These are phyloP conservation scores for Ploceus nigricollis DNA, from an alignment of 2,113 vertebrate species.

Conservation along the genomic window DNA sequence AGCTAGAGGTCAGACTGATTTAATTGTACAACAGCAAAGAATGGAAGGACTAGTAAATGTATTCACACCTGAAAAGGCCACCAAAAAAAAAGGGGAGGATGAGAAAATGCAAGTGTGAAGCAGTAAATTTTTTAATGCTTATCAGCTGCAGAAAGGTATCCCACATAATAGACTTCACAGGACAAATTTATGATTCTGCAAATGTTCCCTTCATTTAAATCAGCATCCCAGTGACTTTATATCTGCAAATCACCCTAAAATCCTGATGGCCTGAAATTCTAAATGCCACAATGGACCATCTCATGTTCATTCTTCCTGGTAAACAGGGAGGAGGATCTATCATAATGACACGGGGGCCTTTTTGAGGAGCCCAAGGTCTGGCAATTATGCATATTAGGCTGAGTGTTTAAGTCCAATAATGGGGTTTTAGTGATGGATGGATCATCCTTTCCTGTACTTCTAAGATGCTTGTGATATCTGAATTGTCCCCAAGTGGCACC, in stretches of 20 bases:
- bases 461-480: slow-evolving; percentile 55
- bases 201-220: slow-evolving; percentile 63
- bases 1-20: slow-evolving; percentile 44
- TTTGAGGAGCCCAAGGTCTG: slow-evolving; percentile 59
- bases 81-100: not conserved
- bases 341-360: slow-evolving; percentile 63
- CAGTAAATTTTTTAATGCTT: slow-evolving; percentile 48
- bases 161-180: slow-evolving; percentile 41
- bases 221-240: slow-evolving; percentile 50
- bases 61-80: not conserved
- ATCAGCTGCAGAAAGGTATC: slow-evolving; percentile 37
- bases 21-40: slow-evolving; percentile 24
- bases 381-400: slow-evolving; percentile 57
- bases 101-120: slow-evolving; percentile 15
- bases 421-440: slow-evolving; percentile 54
- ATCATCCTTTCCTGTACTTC: slow-evolving; percentile 52
- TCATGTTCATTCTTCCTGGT: slow-evolving; percentile 53
- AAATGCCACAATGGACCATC: slow-evolving; percentile 58
- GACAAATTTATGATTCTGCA: slow-evolving; percentile 64
- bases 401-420: slow-evolving; percentile 61
- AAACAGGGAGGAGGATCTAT: slow-evolving; percentile 71
- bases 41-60: slow-evolving; percentile 4
- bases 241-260: slow-evolving; percentile 67
- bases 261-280: slow-evolving; percentile 51
- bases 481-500: slow-evolving; percentile 69